A percentile compares a stretch with the other conserved stretches of the same genome.
phyloP scores from a whole-genome alignment of 35 echinoderm and acorn worm genomes.

The Anneissia japonica region DNA sequence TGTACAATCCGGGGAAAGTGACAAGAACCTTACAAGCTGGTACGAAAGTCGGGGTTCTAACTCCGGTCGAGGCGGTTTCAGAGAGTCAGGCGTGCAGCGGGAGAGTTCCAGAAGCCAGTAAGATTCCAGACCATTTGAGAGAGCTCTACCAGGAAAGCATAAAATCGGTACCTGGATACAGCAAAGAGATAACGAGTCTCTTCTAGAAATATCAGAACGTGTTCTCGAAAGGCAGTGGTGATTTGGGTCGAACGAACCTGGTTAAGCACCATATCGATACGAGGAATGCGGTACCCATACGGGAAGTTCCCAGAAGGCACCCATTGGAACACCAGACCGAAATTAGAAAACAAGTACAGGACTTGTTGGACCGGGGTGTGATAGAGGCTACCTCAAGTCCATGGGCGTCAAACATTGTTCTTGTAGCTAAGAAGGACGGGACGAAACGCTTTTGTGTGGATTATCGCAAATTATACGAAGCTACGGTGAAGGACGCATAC shows the following conservation, averaged over 20 bases:
- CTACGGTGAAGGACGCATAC: slow-evolving; percentile 51
- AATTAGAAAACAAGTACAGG: neutral
- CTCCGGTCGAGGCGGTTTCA: too few relatives aligned
- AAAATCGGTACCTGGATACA: too few relatives aligned
- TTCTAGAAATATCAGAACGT: slow-evolving; percentile 3
- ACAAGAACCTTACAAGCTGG: too few relatives aligned
- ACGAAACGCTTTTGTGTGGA: slow-evolving; percentile 56
- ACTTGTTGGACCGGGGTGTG: slow-evolving; percentile 23
- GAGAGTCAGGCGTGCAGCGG: too few relatives aligned
- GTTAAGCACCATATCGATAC: slow-evolving; percentile 52
- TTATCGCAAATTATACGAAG: slow-evolving; percentile 50
- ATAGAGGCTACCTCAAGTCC: too few relatives aligned
- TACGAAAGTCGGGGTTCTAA: too few relatives aligned
- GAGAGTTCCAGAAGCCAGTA: too few relatives aligned
- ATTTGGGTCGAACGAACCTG: slow-evolving; percentile 39
- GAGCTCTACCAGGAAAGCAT: too few relatives aligned
- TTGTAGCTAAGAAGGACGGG: slow-evolving; percentile 74
- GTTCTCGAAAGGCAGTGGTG: slow-evolving; percentile 15
- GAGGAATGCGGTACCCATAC: slow-evolving; percentile 20
- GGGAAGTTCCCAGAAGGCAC: slow-evolving; percentile 32
- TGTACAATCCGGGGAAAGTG: too few relatives aligned
- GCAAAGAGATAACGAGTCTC: too few relatives aligned
- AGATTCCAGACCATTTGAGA: too few relatives aligned
- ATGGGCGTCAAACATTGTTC: slow-evolving; percentile 48
- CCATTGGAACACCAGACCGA: neutral